Percentiles rank a stretch among this genome's conserved stretches.
Conservation (phyloP, 2,888 invertebrate genomes). For the Stegana nigrithorax region DNA sequence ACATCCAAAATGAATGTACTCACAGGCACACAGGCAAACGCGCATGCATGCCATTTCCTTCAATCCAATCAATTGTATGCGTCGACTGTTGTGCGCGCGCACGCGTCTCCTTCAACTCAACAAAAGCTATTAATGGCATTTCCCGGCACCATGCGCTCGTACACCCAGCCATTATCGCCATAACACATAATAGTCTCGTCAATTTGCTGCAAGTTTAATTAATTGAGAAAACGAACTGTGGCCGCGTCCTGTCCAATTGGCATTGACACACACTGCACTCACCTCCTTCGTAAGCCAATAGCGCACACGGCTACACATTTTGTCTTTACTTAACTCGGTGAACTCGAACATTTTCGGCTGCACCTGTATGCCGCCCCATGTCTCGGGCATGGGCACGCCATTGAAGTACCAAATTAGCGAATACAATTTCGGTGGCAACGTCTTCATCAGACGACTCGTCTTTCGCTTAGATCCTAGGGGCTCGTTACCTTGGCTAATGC, state of each 20-base stretch:
- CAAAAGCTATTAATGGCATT: neutral
- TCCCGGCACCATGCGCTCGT: conserved; percentile 85
- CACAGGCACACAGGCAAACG: too few relatives aligned
- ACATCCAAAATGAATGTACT: too few relatives aligned
- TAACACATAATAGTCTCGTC: conserved; percentile 77
- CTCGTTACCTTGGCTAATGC: conserved; percentile 30
- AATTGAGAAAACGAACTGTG: neutral
- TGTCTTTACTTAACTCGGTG: conserved; percentile 69
- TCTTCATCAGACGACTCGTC: neutral
- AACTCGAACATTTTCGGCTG: conserved; percentile 88
- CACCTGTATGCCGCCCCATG: conserved; percentile 92
- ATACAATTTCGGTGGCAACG: neutral
- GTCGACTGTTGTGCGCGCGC: too few relatives aligned
- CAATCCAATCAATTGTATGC: too few relatives aligned
- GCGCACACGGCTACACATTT: conserved; percentile 24
- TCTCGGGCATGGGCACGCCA: conserved; percentile 73
- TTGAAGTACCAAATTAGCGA: conserved; percentile 70
- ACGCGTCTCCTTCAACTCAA: too few relatives aligned
- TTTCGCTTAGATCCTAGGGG: too few relatives aligned
- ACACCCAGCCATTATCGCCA: conserved; percentile 88
- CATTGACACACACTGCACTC: too few relatives aligned
- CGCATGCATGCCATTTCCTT: too few relatives aligned
- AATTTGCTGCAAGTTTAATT: conserved; percentile 50
- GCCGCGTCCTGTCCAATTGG: too few relatives aligned
- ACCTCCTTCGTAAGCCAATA: conserved; percentile 31